Evolutionary conservation across 2,888 invertebrate species (phyloP), one percentile per base, ranked within the genome.

Genomic region (Hypselothyrea guttata): DNA sequence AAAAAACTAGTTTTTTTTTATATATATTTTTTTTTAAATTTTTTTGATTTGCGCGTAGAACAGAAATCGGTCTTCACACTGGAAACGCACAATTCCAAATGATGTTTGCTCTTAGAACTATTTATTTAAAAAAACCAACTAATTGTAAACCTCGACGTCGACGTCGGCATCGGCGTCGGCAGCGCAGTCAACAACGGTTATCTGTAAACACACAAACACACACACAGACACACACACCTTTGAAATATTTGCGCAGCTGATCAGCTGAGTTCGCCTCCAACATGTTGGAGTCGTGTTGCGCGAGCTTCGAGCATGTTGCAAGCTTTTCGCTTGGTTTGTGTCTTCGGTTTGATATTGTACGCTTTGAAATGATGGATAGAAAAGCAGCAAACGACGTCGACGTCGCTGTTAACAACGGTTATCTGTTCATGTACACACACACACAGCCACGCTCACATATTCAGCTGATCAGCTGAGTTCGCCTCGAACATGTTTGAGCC

Each of bases 1-100:
- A 5, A 11, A 48, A 27, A 54, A 46, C 22, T 31, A 9, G 37
- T 45, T 53, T 45, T 7, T 11, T n/a, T n/a, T n/a, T n/a, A n/a
- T n/a, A n/a, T 28, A 12, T 8, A 3, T 33, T 8, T 44, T 35
- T 34, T 8, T 40, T 41, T 13, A 22, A 40, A 28, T 35, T 15
- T 16, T 11, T 30, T 31, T 41, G 16, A 35, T 18, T 53, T 15
- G 51, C 52, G 38, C 45, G 44, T 55, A 18, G 18, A 57, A 65
- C 48, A 75, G 54, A 75, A 67, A 74, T 86, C 85, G 87, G 87
- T 88, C 89, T 86, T 88, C 88, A 68, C 89, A 86, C 89, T 89
- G 89, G 87, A 89, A 89, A 86, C 75, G 88, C 84, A 84, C 84
- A 87, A 86, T 73, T 60, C 70, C 44, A 62, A 78, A 62, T 78